Evolutionary conservation across 2,888 invertebrate genomes (phyloP).

Genomic region (Nemotelus nigrinus): DNA sequence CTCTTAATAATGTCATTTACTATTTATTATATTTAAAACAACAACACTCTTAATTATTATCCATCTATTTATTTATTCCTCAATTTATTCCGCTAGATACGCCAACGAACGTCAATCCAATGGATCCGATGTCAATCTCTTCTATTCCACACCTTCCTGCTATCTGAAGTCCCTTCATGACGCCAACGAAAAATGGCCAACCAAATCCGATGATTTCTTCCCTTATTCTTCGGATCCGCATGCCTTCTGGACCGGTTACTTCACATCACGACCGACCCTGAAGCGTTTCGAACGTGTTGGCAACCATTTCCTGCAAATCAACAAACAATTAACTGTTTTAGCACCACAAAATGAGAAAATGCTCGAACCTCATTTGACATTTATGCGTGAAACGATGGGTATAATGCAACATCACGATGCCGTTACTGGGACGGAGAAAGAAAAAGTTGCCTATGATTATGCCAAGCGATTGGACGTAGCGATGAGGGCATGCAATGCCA

Average conservation of each 20-base stretch:
- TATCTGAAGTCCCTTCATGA: conserved; percentile 82
- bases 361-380: conserved; percentile 69
- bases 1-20: too few species aligned
- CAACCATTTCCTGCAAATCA: conserved; percentile 78
- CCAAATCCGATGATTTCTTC: conserved; percentile 88
- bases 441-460: conserved; percentile 90
- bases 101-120: conserved; percentile 61
- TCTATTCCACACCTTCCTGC: conserved; percentile 89
- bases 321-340: conserved; percentile 78
- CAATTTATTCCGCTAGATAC: conserved; percentile 55
- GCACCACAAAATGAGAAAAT: conserved; percentile 63
- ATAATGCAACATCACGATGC: conserved; percentile 91
- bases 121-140: conserved; percentile 76
- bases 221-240: conserved; percentile 88
- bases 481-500: conserved; percentile 68
- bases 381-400: conserved; percentile 71
- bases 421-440: conserved; percentile 87
- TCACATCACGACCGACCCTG: conserved; percentile 81
- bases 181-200: conserved; percentile 73
- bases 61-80: too few species aligned
- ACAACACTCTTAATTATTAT: too few species aligned
- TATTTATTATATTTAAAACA: too few species aligned
- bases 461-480: conserved; percentile 77
- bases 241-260: conserved; percentile 94
- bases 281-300: conserved; percentile 81